These are phyloP conservation scores for Pteronura brasiliensis DNA, from an alignment of 2,113 vertebrate species.

Conservation along the genomic window DNA sequence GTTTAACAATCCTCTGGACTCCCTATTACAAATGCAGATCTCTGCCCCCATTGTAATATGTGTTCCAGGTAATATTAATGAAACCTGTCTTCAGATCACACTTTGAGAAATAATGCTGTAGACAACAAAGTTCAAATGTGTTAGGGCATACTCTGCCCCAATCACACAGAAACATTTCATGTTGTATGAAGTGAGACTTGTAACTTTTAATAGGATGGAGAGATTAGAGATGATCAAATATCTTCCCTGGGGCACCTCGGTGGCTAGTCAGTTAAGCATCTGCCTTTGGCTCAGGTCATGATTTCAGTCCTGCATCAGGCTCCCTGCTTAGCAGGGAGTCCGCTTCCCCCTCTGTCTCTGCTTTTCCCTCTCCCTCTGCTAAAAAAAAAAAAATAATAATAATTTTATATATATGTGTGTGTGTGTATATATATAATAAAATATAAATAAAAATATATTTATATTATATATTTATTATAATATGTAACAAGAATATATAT, in stretches of 20 bases:
- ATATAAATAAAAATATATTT: too few relatives aligned
- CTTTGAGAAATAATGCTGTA: not conserved
- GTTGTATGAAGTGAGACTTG: not conserved
- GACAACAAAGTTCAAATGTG: not conserved
- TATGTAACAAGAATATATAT: too few relatives aligned
- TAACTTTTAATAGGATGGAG: not conserved
- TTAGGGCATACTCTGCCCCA: not conserved
- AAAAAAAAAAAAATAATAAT: too few relatives aligned
- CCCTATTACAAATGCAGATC: not conserved
- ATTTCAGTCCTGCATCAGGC: too few relatives aligned
- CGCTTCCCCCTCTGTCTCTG: too few relatives aligned
- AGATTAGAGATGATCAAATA: not conserved
- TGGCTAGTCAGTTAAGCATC: too few relatives aligned
- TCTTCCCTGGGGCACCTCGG: not conserved
- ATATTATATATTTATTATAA: too few relatives aligned
- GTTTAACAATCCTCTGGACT: not conserved
- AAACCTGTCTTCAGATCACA: not conserved
- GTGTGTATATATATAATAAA: too few relatives aligned
- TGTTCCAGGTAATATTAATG: not conserved
- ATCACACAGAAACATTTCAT: not conserved
- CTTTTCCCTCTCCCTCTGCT: too few relatives aligned
- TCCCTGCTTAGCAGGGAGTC: too few relatives aligned
- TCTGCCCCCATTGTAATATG: not conserved
- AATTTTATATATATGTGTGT: too few relatives aligned
- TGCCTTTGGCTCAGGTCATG: too few relatives aligned